Evolutionary conservation across 1,140 invertebrate species (phyloP).

Genomic region (Drosophila fuyamai): DNA sequence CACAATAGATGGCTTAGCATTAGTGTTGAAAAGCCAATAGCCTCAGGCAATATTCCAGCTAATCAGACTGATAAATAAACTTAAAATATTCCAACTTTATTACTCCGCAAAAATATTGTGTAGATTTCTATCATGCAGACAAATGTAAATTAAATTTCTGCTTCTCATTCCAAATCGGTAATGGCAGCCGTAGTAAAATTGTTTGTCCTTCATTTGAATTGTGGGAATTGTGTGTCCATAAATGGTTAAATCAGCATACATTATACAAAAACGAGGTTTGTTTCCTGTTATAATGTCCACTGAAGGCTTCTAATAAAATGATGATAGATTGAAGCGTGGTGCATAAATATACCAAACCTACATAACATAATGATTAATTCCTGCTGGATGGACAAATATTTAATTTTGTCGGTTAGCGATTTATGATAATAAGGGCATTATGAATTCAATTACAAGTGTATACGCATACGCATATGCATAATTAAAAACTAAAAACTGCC

Average conservation of each 20-base stretch:
- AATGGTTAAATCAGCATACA: neutral
- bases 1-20: too few species aligned
- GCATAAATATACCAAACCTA: neutral
- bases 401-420: neutral
- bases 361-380: too few species aligned
- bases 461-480: neutral
- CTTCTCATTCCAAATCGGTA: too few species aligned
- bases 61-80: too few species aligned
- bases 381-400: too few species aligned
- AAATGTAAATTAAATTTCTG: too few species aligned
- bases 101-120: too few species aligned
- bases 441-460: neutral
- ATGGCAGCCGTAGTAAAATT: too few species aligned
- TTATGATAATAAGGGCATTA: neutral
- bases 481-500: neutral
- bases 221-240: neutral
- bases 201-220: neutral
- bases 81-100: too few species aligned
- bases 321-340: neutral
- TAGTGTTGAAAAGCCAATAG: too few species aligned
- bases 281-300: neutral
- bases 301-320: neutral
- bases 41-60: too few species aligned
- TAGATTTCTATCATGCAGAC: too few species aligned
- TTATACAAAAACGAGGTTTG: neutral